Conservation (phyloP, 1,140 invertebrate species). For the Psix sp. region DNA sequence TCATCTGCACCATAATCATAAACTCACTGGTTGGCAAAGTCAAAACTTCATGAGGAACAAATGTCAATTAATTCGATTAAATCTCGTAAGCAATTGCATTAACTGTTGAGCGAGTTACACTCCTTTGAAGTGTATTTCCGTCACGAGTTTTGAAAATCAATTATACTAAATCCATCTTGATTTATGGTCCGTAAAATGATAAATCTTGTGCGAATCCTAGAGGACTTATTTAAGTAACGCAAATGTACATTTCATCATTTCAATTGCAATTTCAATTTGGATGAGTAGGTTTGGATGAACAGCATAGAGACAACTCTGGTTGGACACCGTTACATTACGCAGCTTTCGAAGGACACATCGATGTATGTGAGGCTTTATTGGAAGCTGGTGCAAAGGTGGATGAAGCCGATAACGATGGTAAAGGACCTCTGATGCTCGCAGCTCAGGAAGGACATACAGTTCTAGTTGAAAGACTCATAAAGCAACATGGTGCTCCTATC, state of each 20-base stretch:
- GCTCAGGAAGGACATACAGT: conserved; percentile 90
- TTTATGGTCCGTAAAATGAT: conserved; percentile 2
- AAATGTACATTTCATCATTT: too few relatives aligned
- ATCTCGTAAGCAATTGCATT: conserved; percentile 36
- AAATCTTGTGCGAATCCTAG: too few relatives aligned
- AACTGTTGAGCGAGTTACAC: conserved; percentile 19
- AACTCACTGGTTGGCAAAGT: conserved; percentile 10
- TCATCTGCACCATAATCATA: conserved; percentile 5
- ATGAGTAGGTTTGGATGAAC: conserved; percentile 92
- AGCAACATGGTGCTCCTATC: conserved; percentile 86
- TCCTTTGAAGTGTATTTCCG: conserved; percentile 28
- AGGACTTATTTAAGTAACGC: too few relatives aligned
- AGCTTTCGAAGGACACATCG: conserved; percentile 93
- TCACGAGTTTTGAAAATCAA: conserved; percentile 29
- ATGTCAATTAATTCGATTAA: conserved; percentile 45
- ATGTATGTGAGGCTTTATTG: conserved; percentile 90
- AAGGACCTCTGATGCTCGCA: conserved; percentile 92
- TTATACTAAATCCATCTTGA: not conserved
- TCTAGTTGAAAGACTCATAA: conserved; percentile 84
- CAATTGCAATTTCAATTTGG: too few relatives aligned
- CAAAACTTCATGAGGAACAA: conserved; percentile 34
- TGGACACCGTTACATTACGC: conserved; percentile 96
- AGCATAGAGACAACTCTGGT: conserved; percentile 92
- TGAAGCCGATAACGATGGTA: conserved; percentile 95
- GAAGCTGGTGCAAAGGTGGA: conserved; percentile 95